Evolutionary conservation across 2,113 vertebrate species (phyloP), one percentile per base, ranked within the genome.

Genomic region (Nematolebias whitei): DNA sequence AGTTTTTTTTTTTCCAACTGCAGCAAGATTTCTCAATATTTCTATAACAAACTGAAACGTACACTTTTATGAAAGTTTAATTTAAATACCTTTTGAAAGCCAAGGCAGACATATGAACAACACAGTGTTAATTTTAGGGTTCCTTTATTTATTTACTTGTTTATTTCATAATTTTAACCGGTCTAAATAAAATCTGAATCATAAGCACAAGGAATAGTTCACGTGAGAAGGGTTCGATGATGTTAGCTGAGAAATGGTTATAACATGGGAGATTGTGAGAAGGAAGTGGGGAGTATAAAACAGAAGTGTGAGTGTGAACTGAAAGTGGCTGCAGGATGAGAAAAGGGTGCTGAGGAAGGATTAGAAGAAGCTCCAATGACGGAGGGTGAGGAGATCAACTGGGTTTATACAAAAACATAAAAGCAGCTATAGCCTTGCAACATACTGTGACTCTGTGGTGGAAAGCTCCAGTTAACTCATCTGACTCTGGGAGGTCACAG

Each of bases 401-500:
- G 58, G 72, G 73, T 68, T 6, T 48, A n/a, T 16, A n/a, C 43
- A 41, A 43, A 67, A 75, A 32, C 39, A 14, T 22, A 26, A 26
- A 58, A 57, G 23, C 23, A 50, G 43, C 49, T n/a, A 51, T 53
- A 32, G 23, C 55, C 57, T 18, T n/a, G 57, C 52, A 38, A 29
- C 48, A 53, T 48, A 64, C 52, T 76, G 56, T 70, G 77, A 18
- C 58, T 23, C 48, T 60, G 38, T 56, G 63, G 26, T 74, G 26
- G 47, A 52, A 59, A 56, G 55, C 43, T 45, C 0, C n/a, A 73
- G 64, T 81, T 83, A 82, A 78, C 71, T 80, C 64, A 53, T 82
- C 74, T 84, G 85, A 86, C 61, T 80, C 68, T 16, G 8, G 51
- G 69, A 67, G 81, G 72, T 82, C 74, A 24, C 48, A 52, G 65